Evolutionary conservation across 2,888 invertebrate genomes (phyloP), one percentile per base, ranked within the genome.

Genomic region (Heliothis peltigera): DNA sequence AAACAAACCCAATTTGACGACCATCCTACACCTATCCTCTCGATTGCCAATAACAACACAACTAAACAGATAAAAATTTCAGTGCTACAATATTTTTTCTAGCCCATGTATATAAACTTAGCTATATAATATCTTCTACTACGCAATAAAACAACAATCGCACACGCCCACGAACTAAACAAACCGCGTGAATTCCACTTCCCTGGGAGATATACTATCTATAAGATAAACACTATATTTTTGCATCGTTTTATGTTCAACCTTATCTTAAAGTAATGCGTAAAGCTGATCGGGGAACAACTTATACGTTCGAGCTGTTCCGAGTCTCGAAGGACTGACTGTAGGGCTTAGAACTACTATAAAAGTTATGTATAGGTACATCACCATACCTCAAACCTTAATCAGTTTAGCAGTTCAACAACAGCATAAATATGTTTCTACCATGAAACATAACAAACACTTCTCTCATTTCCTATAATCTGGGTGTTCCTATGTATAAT

Each of bases 141-240:
- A 25, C 55, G 64, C 55, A 70, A 57, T 60, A 54, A 65, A 75
- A 65, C 35, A 65, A 56, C 56, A 17, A 15, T 25, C 15, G 47
- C 49, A 65, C 60, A 60, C 53, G 55, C 55, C 72, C 60, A 57
- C 56, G 39, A 25, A 18, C 32, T 60, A 57, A 53, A 57, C 43
- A 71, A 55, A 39, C 25, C 47, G 17, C 21, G 44, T 28, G n/a
- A 58, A 54, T 75, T 56, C 51, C 61, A 73, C 65, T 75, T 61
- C 60, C 57, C 65, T 48, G 71, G 60, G 65, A 65, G 76, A 73
- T 70, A 72, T 28, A 74, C 17, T 75, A 75, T 75, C 43, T 55
- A 22, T 44, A 42, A 70, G 57, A 75, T 75, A 73, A 64, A 64
- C 63, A 74, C 51, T 54, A 75, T 42, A 70, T 57, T 61, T 75